Evolutionary conservation across 2,113 vertebrate species (phyloP).

Genomic region (Nipponia nippon): DNA sequence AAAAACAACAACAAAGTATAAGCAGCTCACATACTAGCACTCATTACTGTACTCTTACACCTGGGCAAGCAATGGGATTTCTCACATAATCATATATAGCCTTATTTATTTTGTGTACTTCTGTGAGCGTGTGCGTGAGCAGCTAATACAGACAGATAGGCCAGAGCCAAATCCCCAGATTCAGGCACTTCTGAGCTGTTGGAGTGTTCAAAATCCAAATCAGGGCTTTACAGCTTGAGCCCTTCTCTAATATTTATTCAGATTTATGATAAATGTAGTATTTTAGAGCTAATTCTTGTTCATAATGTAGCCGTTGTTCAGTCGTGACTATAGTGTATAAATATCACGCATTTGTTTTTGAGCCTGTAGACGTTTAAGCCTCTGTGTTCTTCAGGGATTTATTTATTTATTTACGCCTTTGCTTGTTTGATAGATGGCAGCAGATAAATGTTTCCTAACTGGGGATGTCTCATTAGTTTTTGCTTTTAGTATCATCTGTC

Average conservation of each 20-base stretch:
- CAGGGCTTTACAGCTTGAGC: neutral
- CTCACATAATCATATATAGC: neutral
- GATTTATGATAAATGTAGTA: conserved; percentile 24
- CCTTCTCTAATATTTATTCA: conserved; percentile 36
- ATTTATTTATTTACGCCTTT: conserved; percentile 30
- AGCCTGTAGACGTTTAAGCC: neutral
- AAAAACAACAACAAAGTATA: neutral
- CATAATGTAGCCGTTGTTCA: neutral
- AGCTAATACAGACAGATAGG: neutral
- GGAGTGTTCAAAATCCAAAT: neutral
- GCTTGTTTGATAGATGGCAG: conserved; percentile 18
- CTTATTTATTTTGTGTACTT: neutral
- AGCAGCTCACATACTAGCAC: neutral
- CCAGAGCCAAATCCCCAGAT: neutral
- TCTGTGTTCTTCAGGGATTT: neutral
- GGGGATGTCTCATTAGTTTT: conserved; percentile 51
- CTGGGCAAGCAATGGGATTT: neutral
- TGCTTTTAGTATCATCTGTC: conserved; percentile 10
- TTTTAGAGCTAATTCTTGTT: conserved; percentile 26
- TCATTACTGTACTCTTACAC: neutral
- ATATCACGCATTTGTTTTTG: neutral
- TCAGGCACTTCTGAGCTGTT: neutral
- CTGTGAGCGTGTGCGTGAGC: neutral
- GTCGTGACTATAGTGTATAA: neutral
- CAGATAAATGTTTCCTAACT: conserved; percentile 41